These are phyloP conservation scores for Pardosa pseudoannulata DNA, from an alignment of 2,888 invertebrate genomes.

Conservation along the genomic window DNA sequence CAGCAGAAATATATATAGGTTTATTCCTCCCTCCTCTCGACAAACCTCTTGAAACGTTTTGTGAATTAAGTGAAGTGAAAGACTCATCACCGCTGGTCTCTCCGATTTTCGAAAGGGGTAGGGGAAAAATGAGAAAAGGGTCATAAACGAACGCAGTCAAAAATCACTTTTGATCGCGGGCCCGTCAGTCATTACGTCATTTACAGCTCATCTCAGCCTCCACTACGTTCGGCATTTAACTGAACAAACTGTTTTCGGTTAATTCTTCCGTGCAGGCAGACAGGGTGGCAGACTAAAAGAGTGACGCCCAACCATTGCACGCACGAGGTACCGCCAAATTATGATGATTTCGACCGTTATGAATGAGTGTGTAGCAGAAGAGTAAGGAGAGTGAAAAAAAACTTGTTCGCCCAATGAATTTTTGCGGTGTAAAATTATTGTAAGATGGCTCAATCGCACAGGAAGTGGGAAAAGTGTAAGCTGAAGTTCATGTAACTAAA, in stretches of 20 bases:
- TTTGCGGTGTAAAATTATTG: background rate
- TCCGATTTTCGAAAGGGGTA: background rate
- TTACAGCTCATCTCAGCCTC: background rate
- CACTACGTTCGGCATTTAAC: background rate
- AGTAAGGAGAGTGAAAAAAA: background rate
- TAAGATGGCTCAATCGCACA: constrained; percentile 3
- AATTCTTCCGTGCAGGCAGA: constrained; percentile 12
- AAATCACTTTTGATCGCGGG: background rate
- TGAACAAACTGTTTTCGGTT: constrained; percentile 5
- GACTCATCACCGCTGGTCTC: background rate
- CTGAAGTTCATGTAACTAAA: background rate
- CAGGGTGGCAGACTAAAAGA: background rate
- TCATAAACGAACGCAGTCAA: background rate
- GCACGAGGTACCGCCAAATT: constrained; percentile 14
- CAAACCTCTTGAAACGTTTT: background rate
- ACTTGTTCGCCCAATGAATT: background rate
- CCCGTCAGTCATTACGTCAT: background rate
- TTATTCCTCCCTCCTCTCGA: background rate
- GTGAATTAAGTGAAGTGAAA: background rate
- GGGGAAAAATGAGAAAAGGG: background rate
- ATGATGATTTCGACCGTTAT: constrained; percentile 9
- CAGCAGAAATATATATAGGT: background rate
- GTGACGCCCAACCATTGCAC: constrained; percentile 11
- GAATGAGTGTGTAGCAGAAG: background rate
- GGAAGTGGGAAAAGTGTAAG: background rate